Conservation (phyloP, 2,888 invertebrate genomes). For the Campoletis raptor region DNA sequence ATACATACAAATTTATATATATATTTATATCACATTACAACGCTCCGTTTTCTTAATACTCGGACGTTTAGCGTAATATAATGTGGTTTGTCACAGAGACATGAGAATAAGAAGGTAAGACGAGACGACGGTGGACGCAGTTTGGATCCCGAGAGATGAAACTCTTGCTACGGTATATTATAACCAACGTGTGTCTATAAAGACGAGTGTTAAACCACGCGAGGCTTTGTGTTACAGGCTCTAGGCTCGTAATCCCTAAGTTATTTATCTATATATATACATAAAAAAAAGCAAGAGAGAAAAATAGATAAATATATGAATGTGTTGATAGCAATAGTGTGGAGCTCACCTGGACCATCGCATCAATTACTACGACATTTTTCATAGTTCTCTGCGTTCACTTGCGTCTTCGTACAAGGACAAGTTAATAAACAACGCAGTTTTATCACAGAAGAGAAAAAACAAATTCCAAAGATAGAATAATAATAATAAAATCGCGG, state of each 20-base stretch:
- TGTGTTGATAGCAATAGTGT: not conserved
- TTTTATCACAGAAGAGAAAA: not conserved
- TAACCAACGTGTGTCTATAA: conserved; percentile 24
- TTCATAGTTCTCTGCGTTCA: conserved; percentile 39
- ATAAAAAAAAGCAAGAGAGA: conserved; percentile 3
- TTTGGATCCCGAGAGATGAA: conserved; percentile 56
- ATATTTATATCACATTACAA: conserved; percentile 14
- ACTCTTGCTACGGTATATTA: conserved; percentile 51
- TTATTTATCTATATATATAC: conserved; percentile 12
- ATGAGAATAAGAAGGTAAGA: conserved; percentile 61
- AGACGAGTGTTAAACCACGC: conserved; percentile 52
- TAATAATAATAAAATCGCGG: not conserved
- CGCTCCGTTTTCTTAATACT: conserved; percentile 50
- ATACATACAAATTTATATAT: not conserved
- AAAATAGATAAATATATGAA: conserved; percentile 14
- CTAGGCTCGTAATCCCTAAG: conserved; percentile 40
- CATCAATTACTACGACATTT: conserved; percentile 66
- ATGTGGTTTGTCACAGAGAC: conserved; percentile 64
- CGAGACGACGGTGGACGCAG: conserved; percentile 53
- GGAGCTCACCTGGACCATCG: conserved; percentile 58
- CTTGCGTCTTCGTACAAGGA: conserved; percentile 49
- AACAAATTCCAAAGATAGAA: not conserved
- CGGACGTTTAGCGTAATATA: conserved; percentile 59
- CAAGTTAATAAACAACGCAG: conserved; percentile 51
- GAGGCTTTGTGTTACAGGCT: conserved; percentile 60